These are phyloP conservation scores for Catocala fraxini DNA, from an alignment of 2,888 invertebrate genomes.

Conservation along the genomic window DNA sequence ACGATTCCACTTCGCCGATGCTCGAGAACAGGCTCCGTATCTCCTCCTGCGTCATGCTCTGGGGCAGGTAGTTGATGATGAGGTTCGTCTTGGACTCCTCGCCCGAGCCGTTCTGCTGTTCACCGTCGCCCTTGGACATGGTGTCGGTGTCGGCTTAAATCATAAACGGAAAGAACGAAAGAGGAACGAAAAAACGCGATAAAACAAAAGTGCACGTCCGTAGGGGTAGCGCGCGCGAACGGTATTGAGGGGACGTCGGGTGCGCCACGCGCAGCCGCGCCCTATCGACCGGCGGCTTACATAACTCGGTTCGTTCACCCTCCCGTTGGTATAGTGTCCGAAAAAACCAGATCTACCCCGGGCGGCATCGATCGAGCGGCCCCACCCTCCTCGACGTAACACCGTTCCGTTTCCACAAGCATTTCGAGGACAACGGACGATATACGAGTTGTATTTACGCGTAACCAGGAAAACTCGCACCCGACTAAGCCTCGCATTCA, in stretches of 20 bases:
- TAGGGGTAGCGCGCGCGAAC: conserved; percentile 82
- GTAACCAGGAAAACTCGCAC: conserved; percentile 16
- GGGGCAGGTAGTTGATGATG: conserved; percentile 99
- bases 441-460: conserved; percentile 21
- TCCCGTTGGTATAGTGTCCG: conserved; percentile 84
- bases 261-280: conserved; percentile 69
- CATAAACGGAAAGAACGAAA: conserved; percentile 88
- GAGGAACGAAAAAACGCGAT: conserved; percentile 87
- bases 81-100: conserved; percentile 99
- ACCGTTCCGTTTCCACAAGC: conserved; percentile 42
- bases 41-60: conserved; percentile 99
- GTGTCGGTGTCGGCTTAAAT: conserved; percentile 89
- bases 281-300: conserved; percentile 80
- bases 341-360: conserved; percentile 82
- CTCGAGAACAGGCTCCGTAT: conserved; percentile 99
- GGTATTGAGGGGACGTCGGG: conserved; percentile 69
- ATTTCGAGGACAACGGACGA: conserved; percentile 40
- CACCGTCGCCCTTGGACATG: conserved; percentile 96
- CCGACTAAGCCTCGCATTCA: neutral
- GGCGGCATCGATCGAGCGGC: conserved; percentile 78
- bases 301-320: conserved; percentile 86
- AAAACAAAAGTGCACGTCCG: conserved; percentile 86
- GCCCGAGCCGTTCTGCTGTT: conserved; percentile 95
- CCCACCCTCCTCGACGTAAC: conserved; percentile 56
- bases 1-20: conserved; percentile 99